Base-by-base conservation (phyloP, 1,140 invertebrate genomes). In the Caligus rogercresseyi region DNA sequence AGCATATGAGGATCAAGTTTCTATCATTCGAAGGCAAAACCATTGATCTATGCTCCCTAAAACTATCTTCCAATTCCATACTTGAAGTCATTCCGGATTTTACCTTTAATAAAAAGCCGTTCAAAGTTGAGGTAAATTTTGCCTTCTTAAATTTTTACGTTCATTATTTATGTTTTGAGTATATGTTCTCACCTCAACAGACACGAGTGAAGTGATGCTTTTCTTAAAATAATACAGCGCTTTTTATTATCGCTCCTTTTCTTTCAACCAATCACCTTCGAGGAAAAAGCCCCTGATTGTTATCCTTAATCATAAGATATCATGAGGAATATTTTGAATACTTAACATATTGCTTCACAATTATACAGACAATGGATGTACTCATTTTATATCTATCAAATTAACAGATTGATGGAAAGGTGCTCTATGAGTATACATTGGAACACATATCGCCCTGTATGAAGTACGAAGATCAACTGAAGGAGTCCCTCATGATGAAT, bases 1-100 rank as follows among this genome's bases (percentile, higher is more conserved):
- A 60, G 7, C 23, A 26, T 43, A 19, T 18, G 14, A 20, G 16
- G 16, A 11, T 43, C 2, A 60, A 24, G 24, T 25, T 60, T 16
- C 7, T 24, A 14, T n/a, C 20, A 53, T 25, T 25, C 25, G 24
- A 20, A n/a, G 57, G 57, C 1, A 43, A 14, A 53, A 24, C 18
- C 3, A 16, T 60, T 14, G 57, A 60, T 19, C 26, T 60, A 4
- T 60, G 57, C 21, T 21, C 25, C 1, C 15, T 60, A 11, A 60
- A 60, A 26, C 43, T 26, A 20, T 18, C 25, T 31, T 25, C 57
- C 2, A 60, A 60, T 31, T 21, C 20, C 1, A 25, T 60, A 31
- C 26, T 60, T 13, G 57, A 60, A 60, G 26, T 60, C 7, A 18
- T 25, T 52, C 57, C 57, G n/a, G 57, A 60, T 43, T 60, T 60